Evolutionary conservation across 2,113 vertebrate genomes (phyloP).

Genomic region (Tyto alba): DNA sequence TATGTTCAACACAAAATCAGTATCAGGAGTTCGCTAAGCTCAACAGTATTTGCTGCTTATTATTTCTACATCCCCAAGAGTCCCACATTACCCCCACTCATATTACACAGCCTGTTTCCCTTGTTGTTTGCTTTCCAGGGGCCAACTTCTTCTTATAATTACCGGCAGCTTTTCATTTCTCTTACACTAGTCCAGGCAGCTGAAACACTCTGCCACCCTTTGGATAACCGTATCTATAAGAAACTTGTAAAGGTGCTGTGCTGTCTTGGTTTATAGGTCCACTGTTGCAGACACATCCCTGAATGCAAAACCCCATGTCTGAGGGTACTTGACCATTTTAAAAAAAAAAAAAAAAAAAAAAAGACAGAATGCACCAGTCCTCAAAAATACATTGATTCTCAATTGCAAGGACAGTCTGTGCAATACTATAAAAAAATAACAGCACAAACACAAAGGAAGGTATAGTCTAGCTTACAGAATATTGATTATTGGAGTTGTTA

Average conservation of each 20-base stretch:
- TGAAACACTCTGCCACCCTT: not conserved
- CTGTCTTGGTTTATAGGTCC: not conserved
- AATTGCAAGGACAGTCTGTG: not conserved
- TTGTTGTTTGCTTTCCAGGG: not conserved
- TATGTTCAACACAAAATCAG: not conserved
- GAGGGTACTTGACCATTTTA: not conserved
- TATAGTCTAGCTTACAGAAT: not conserved
- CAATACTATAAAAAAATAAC: not conserved
- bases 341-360: too few relatives aligned
- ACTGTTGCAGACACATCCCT: not conserved
- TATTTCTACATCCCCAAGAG: not conserved
- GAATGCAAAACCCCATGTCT: not conserved
- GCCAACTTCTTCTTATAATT: not conserved
- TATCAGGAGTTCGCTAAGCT: not conserved
- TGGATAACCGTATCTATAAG: not conserved
- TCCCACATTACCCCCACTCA: not conserved
- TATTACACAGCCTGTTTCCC: not conserved
- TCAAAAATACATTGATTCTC: not conserved
- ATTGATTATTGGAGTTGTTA: not conserved
- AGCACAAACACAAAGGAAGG: not conserved
- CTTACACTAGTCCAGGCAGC: not conserved
- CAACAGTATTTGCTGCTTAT: not conserved
- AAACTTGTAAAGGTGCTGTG: not conserved
- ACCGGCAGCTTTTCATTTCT: slow-evolving; percentile 11
- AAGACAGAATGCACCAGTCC: too few relatives aligned